These are phyloP conservation scores for Sarcoramphus papa DNA, from an alignment of 2,797 vertebrate genomes.

Conservation along the genomic window DNA sequence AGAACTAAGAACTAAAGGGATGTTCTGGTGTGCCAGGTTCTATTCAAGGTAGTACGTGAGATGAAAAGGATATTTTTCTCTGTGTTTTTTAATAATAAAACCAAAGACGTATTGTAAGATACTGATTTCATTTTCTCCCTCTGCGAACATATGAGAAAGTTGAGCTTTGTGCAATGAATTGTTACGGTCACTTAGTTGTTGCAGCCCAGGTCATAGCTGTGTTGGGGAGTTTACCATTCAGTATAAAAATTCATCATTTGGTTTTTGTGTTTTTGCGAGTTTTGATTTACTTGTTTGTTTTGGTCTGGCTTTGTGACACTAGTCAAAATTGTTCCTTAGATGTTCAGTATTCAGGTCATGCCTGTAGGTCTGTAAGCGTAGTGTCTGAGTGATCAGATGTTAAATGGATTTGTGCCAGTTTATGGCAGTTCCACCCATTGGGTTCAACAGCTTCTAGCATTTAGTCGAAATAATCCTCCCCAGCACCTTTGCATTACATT, in stretches of 20 bases:
- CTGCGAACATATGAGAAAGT: background rate
- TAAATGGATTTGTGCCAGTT: slow-evolving; percentile 42
- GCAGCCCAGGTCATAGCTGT: background rate
- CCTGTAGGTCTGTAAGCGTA: slow-evolving; percentile 31
- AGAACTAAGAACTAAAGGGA: background rate
- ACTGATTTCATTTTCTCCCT: background rate
- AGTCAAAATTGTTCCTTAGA: slow-evolving; percentile 17
- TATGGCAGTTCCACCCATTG: background rate
- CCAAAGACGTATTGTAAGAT: background rate
- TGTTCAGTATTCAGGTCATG: slow-evolving; percentile 38
- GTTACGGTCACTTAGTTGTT: background rate
- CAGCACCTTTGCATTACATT: background rate
- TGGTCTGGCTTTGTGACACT: background rate
- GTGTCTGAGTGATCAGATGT: slow-evolving; percentile 33
- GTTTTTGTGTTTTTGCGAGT: background rate
- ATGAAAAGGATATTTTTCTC: background rate
- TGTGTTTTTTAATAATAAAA: background rate
- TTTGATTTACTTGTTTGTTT: slow-evolving; percentile 31
- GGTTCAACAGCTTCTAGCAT: slow-evolving; percentile 17
- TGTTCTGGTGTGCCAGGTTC: background rate
- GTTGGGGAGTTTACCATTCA: background rate
- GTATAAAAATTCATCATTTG: rapidly evolving
- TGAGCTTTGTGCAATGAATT: background rate
- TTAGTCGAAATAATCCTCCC: background rate
- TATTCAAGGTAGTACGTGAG: background rate